These are phyloP conservation scores for Lacerta viridis DNA, from an alignment of 2,797 vertebrate genomes.

Conservation along the genomic window DNA sequence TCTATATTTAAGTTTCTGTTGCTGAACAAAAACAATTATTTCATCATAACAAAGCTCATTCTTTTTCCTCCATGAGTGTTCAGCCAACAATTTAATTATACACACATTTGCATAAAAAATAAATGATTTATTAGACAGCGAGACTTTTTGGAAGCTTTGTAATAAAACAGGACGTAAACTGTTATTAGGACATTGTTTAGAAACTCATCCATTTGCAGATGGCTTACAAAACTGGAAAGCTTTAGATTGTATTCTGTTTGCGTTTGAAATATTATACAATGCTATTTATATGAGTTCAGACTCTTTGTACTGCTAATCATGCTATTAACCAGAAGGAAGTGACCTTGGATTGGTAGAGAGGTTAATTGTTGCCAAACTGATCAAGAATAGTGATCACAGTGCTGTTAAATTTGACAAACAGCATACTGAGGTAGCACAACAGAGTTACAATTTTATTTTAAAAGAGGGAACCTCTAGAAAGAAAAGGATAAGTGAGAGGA, in stretches of 20 bases:
- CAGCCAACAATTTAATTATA: not conserved
- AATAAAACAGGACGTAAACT: not conserved
- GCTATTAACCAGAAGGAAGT: not conserved
- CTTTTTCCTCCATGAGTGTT: not conserved
- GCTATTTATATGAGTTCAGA: not conserved
- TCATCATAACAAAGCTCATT: not conserved
- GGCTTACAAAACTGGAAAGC: not conserved
- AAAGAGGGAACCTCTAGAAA: too few relatives aligned
- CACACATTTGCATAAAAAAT: not conserved
- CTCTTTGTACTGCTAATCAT: not conserved
- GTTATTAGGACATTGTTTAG: not conserved
- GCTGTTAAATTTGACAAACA: too few relatives aligned
- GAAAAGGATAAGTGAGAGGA: too few relatives aligned
- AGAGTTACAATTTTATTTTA: too few relatives aligned
- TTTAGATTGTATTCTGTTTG: not conserved
- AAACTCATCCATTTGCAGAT: not conserved
- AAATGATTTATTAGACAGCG: not conserved
- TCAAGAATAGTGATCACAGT: too few relatives aligned
- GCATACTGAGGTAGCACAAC: too few relatives aligned
- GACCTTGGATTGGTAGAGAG: not conserved
- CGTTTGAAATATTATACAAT: not conserved
- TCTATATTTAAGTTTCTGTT: slow-evolving; percentile 74
- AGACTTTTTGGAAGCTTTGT: not conserved
- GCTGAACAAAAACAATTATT: slow-evolving; percentile 67
- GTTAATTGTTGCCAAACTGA: too few relatives aligned